A percentile compares a stretch with the other conserved stretches of the same genome.
phyloP scores from a whole-genome alignment of 1,140 invertebrate genomes.

The Orussus abietinus region DNA sequence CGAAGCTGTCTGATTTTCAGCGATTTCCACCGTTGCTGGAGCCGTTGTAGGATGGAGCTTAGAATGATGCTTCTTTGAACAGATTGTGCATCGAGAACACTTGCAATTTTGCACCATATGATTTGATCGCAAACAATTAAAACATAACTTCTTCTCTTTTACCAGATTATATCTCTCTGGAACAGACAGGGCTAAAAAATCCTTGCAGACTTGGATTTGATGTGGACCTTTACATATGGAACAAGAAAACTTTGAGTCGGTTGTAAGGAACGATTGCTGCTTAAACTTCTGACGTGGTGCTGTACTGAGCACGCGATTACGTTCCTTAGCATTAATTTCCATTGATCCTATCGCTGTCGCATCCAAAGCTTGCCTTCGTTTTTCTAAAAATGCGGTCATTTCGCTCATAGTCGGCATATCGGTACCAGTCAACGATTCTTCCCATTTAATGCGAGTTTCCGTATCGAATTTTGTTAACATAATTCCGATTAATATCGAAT shows the following conservation, averaged over 20 bases:
- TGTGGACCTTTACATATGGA: slow-evolving; percentile 14
- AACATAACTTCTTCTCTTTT: slow-evolving; percentile 17
- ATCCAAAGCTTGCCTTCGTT: slow-evolving; percentile 8
- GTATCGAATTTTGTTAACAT: slow-evolving; percentile 18
- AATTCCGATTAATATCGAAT: slow-evolving; percentile 18
- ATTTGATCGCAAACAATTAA: slow-evolving; percentile 18
- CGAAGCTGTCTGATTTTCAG: too few species aligned
- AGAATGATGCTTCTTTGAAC: too few species aligned
- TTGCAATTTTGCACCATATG: slow-evolving; percentile 19
- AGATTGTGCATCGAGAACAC: not conserved
- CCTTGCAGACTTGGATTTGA: slow-evolving; percentile 12
- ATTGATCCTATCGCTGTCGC: not conserved
- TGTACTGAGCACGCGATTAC: too few species aligned
- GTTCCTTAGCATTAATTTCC: not conserved
- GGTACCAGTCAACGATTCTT: slow-evolving; percentile 12
- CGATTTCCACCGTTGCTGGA: too few species aligned
- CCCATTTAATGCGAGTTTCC: slow-evolving; percentile 17
- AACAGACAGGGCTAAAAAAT: slow-evolving; percentile 13
- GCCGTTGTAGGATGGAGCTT: too few species aligned
- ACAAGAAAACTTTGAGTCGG: slow-evolving; percentile 10
- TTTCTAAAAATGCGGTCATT: slow-evolving; percentile 16
- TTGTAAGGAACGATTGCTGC: not conserved
- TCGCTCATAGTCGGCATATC: slow-evolving; percentile 12
- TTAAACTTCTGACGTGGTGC: too few species aligned
- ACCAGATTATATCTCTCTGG: slow-evolving; percentile 1